Conservation (phyloP, 2,888 invertebrate species). For the Apamea monoglypha region DNA sequence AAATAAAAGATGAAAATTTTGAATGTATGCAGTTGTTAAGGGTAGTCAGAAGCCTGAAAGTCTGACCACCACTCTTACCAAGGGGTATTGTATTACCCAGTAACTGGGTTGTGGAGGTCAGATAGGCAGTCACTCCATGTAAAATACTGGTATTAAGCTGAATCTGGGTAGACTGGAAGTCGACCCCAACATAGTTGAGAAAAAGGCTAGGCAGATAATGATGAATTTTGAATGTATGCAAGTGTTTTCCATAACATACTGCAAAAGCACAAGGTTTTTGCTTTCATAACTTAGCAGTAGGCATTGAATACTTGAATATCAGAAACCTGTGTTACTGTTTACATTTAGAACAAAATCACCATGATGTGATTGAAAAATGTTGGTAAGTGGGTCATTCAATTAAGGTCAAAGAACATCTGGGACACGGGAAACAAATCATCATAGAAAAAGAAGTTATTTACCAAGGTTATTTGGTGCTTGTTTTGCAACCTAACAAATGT, state of each 20-base stretch:
- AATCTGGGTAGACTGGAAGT: no score
- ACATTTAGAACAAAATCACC: constrained; percentile 19
- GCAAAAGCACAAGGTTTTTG: neutral
- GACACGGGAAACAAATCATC: neutral
- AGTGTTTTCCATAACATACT: neutral
- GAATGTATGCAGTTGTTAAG: neutral
- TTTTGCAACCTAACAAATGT: neutral
- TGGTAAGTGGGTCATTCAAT: constrained; percentile 44
- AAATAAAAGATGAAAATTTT: neutral
- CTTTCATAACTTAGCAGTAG: neutral
- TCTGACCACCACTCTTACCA: no score
- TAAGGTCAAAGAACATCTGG: constrained; percentile 32
- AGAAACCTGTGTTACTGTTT: neutral
- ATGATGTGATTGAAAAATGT: constrained; percentile 16
- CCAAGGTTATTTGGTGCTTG: neutral
- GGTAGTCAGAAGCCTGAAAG: no score
- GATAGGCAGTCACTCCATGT: no score
- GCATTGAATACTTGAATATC: neutral
- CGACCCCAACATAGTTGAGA: no score
- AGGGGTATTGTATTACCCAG: no score
- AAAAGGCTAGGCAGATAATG: no score
- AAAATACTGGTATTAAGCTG: no score
- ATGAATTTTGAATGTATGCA: no score
- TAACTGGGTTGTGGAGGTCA: no score
- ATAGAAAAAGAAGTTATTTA: neutral